These are phyloP conservation scores for Pollachius pollachius DNA, from an alignment of 2,113 vertebrate species.

Conservation along the genomic window DNA sequence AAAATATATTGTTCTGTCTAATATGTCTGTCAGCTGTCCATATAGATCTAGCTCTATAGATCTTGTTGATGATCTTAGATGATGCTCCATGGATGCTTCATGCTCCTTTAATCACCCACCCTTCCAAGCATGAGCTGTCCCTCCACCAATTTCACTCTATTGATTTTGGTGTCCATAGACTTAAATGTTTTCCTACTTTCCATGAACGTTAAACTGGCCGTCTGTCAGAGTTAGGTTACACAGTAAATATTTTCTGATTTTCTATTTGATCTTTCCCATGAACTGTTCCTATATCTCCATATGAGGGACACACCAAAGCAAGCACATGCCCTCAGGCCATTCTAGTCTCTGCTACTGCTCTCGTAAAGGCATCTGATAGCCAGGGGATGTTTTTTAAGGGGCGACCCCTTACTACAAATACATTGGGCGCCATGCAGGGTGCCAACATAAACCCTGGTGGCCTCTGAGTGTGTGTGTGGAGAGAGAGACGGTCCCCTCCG, in stretches of 20 bases:
- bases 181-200: too few relatives aligned
- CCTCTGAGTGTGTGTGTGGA: slow-evolving; percentile 35
- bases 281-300: neutral
- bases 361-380: slow-evolving; percentile 26
- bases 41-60: neutral
- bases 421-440: slow-evolving; percentile 20
- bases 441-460: slow-evolving; percentile 56
- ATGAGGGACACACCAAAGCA: too few relatives aligned
- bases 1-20: neutral
- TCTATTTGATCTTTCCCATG: neutral
- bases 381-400: slow-evolving; percentile 26
- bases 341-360: neutral
- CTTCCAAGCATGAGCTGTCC: too few relatives aligned
- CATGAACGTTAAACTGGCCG: too few relatives aligned
- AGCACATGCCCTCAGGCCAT: too few relatives aligned
- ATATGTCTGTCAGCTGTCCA: neutral
- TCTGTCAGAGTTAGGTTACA: too few relatives aligned
- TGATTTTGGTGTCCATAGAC: too few relatives aligned
- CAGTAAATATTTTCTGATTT: too few relatives aligned
- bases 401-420: slow-evolving; percentile 42
- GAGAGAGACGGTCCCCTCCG: slow-evolving; percentile 4
- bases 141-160: too few relatives aligned
- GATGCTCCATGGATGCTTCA: too few relatives aligned
- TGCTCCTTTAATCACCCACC: too few relatives aligned
- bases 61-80: neutral